Evolutionary conservation across 2,113 vertebrate genomes (phyloP).

Genomic region (Chelonoidis abingdonii): DNA sequence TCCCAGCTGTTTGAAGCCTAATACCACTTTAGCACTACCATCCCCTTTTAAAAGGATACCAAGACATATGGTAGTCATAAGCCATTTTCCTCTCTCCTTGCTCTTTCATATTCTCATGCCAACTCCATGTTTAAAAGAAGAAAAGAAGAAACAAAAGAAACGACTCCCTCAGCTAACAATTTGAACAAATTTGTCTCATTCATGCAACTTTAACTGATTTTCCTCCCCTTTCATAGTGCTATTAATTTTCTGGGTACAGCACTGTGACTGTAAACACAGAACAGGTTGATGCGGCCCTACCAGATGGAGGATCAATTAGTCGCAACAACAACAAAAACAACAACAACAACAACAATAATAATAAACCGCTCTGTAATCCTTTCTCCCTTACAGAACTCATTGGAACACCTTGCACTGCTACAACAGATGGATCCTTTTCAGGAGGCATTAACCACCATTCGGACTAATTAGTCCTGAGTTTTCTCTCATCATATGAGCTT

Average conservation of each 20-base stretch:
- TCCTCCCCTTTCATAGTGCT: neutral
- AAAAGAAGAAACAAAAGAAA: neutral
- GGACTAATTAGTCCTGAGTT: slow-evolving; percentile 47
- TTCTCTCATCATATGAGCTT: slow-evolving; percentile 21
- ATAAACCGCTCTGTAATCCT: neutral
- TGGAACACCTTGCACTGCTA: neutral
- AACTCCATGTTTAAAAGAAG: slow-evolving; percentile 49
- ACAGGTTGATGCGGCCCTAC: neutral
- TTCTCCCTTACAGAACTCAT: slow-evolving; percentile 27
- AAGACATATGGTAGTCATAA: slow-evolving; percentile 77
- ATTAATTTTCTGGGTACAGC: neutral
- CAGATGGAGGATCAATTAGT: slow-evolving; percentile 20
- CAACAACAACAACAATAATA: neutral
- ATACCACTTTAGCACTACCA: slow-evolving; percentile 79
- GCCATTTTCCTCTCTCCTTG: slow-evolving; percentile 43
- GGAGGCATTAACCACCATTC: neutral
- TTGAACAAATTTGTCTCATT: slow-evolving; percentile 71
- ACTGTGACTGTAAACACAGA: neutral
- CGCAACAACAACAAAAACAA: slow-evolving; percentile 18
- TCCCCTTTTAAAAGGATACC: slow-evolving; percentile 66
- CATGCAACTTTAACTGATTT: slow-evolving; percentile 32
- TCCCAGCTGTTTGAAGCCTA: slow-evolving; percentile 83
- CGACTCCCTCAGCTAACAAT: slow-evolving; percentile 55
- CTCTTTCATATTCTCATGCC: slow-evolving; percentile 62
- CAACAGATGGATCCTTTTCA: slow-evolving; percentile 15